phyloP scores from a whole-genome alignment of 37 sponge, comb jelly and placozoan species.

The Axinella damicornis region DNA sequence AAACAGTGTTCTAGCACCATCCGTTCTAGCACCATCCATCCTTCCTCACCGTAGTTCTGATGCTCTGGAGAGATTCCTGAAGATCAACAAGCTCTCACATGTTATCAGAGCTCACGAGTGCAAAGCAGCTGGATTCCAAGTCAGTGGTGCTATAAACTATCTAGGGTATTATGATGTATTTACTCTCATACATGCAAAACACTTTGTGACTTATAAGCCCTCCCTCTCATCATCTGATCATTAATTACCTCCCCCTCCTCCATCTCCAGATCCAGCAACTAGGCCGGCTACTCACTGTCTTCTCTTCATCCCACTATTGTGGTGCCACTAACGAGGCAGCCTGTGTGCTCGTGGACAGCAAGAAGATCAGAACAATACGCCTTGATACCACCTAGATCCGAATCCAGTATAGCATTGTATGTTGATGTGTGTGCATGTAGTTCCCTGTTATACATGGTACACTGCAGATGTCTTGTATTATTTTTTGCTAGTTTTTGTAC shows the following conservation, averaged over 20 bases:
- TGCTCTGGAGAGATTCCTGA: conserved; percentile 82
- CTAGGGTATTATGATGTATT: too few relatives aligned
- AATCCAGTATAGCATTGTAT: too few relatives aligned
- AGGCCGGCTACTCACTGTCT: conserved; percentile 95
- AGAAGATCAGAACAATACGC: conserved; percentile 91
- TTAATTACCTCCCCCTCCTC: background rate
- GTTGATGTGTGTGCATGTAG: too few relatives aligned
- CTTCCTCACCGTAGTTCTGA: conserved; percentile 49
- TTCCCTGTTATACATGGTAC: too few relatives aligned
- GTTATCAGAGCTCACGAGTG: conserved; percentile 96
- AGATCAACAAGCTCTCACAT: conserved; percentile 86
- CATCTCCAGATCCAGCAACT: conserved; percentile 84
- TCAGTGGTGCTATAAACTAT: conserved; percentile 26
- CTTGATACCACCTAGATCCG: conserved; percentile 74
- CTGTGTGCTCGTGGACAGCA: conserved; percentile 86
- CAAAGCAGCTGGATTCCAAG: conserved; percentile 93
- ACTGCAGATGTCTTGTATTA: too few relatives aligned
- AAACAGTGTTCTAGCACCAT: background rate
- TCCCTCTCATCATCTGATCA: background rate
- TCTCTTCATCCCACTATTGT: conserved; percentile 96
- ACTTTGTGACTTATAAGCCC: background rate
- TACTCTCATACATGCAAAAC: background rate
- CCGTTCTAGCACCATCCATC: background rate
- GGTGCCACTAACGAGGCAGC: conserved; percentile 96
- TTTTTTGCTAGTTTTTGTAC: too few relatives aligned